phyloP scores from a whole-genome alignment of 2,113 vertebrate genomes.

The Indicator indicator region DNA sequence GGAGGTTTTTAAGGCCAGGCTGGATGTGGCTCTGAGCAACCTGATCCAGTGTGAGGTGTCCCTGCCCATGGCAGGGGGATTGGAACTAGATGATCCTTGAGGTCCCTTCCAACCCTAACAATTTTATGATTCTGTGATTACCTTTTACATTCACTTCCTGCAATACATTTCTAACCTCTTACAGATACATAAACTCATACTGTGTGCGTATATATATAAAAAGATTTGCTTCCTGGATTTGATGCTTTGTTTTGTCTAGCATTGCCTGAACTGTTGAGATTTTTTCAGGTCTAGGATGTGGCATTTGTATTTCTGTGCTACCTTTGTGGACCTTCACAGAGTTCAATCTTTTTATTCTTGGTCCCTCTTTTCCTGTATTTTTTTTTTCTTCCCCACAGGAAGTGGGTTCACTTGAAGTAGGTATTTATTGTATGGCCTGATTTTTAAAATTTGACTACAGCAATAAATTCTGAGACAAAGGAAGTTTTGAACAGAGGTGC shows the following conservation, averaged over 20 bases:
- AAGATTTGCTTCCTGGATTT: not conserved
- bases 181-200: not conserved
- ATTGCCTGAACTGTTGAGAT: not conserved
- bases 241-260: not conserved
- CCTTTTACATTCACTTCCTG: not conserved
- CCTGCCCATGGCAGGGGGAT: too few species aligned
- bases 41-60: too few species aligned
- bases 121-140: too few species aligned
- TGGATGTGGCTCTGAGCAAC: too few species aligned
- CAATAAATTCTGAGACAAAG: not conserved
- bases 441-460: conserved; percentile 21
- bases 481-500: conserved; percentile 8
- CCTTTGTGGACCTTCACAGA: not conserved
- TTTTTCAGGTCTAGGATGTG: too few species aligned
- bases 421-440: not conserved
- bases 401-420: conserved; percentile 29
- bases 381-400: conserved; percentile 17
- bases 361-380: not conserved
- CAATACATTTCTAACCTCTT: conserved; percentile 9
- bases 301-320: too few species aligned
- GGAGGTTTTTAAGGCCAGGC: too few species aligned
- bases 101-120: too few species aligned
- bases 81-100: too few species aligned
- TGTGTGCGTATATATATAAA: not conserved
- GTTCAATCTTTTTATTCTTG: not conserved